These are phyloP conservation scores for Pseudolycoriella hygida DNA, from an alignment of 2,888 invertebrate species.

Conservation along the genomic window DNA sequence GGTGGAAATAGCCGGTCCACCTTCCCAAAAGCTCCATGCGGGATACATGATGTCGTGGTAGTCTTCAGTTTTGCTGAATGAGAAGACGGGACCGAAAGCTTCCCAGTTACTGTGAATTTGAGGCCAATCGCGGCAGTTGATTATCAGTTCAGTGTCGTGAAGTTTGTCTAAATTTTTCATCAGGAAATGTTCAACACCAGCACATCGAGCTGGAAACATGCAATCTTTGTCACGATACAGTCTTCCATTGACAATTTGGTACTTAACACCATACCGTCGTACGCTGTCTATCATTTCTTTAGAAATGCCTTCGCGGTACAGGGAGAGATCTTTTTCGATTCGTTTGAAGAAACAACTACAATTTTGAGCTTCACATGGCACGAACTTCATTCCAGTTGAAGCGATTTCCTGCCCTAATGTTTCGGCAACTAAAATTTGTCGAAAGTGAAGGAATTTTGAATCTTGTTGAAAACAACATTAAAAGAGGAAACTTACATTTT, in stretches of 20 bases:
- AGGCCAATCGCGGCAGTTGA: constrained; percentile 90
- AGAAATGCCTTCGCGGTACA: constrained; percentile 55
- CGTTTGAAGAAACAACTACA: constrained; percentile 47
- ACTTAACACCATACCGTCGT: constrained; percentile 40
- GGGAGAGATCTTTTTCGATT: constrained; percentile 47
- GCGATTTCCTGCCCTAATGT: too few species aligned
- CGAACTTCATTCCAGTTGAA: neutral
- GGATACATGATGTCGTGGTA: constrained; percentile 89
- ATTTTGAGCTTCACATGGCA: constrained; percentile 37
- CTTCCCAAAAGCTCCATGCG: constrained; percentile 97
- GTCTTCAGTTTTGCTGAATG: constrained; percentile 75
- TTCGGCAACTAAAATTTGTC: too few species aligned
- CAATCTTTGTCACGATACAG: constrained; percentile 71
- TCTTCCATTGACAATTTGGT: constrained; percentile 66
- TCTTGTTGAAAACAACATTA: too few species aligned
- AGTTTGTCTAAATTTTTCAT: constrained; percentile 45
- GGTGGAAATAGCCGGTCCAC: constrained; percentile 86
- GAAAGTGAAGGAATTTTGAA: too few species aligned
- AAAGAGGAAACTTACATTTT: too few species aligned
- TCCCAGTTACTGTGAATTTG: constrained; percentile 52
- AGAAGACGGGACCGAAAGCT: constrained; percentile 65
- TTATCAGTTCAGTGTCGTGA: constrained; percentile 66
- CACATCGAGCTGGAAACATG: constrained; percentile 83
- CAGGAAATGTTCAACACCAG: constrained; percentile 80
- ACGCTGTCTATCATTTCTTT: constrained; percentile 43